Conservation (phyloP, 1,140 invertebrate species). For the Neodiprion virginianus region DNA sequence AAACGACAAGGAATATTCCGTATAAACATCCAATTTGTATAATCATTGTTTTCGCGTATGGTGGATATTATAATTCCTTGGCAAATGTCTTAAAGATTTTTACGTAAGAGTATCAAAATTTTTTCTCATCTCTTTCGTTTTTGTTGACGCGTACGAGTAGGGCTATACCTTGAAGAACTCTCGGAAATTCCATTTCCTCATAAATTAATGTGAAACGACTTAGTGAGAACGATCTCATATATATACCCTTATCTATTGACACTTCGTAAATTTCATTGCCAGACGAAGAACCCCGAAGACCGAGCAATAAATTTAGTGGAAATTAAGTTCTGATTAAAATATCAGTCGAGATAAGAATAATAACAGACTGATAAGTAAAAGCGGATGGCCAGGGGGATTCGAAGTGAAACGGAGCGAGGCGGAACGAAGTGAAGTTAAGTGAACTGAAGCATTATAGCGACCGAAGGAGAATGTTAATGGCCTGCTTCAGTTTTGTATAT, state of each 20-base stretch:
- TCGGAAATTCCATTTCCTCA: not conserved
- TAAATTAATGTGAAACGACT: not conserved
- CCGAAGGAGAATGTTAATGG: conserved; percentile 42
- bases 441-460: too few species aligned
- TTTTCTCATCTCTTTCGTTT: too few species aligned
- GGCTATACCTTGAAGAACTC: too few species aligned
- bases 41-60: too few species aligned
- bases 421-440: not conserved
- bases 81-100: not conserved
- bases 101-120: not conserved
- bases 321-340: not conserved
- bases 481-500: conserved; percentile 39
- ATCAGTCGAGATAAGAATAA: conserved; percentile 1
- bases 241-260: not conserved
- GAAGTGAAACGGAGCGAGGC: not conserved
- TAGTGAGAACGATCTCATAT: not conserved
- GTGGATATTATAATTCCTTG: not conserved
- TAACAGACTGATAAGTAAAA: conserved; percentile 1
- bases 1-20: too few species aligned
- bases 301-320: conserved; percentile 2
- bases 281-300: not conserved
- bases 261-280: conserved; percentile 3
- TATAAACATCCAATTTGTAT: too few species aligned
- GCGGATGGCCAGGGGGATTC: not conserved
- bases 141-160: too few species aligned